Conservation (phyloP, 2,888 invertebrate species). For the Axea sp. region DNA sequence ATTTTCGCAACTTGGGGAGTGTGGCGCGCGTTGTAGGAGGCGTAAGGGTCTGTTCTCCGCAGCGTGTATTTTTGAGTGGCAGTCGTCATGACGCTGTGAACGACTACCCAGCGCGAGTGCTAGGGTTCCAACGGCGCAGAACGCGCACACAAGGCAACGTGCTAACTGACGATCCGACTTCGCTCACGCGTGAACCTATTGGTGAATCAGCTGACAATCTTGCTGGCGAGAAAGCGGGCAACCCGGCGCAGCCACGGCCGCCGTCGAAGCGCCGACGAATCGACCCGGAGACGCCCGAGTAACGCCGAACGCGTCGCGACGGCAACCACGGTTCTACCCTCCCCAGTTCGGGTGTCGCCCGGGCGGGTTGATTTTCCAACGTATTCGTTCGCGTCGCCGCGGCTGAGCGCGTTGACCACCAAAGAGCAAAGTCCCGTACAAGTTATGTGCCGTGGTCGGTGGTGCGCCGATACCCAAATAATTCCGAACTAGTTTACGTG, state of each 20-base stretch:
- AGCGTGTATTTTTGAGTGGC: slow-evolving; percentile 72
- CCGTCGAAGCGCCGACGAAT: slow-evolving; percentile 61
- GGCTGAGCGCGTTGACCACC: slow-evolving; percentile 64
- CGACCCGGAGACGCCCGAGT: slow-evolving; percentile 65
- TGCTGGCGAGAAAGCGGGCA: slow-evolving; percentile 41
- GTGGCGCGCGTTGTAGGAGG: too few species aligned
- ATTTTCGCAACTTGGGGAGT: too few species aligned
- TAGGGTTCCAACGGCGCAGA: slow-evolving; percentile 16
- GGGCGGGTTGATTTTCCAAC: slow-evolving; percentile 72
- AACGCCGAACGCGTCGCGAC: slow-evolving; percentile 69
- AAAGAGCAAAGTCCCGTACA: slow-evolving; percentile 38
- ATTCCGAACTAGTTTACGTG: slow-evolving; percentile 30
- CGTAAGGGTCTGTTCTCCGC: slow-evolving; percentile 55
- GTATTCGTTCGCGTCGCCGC: slow-evolving; percentile 64
- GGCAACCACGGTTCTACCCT: slow-evolving; percentile 75
- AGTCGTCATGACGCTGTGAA: slow-evolving; percentile 72
- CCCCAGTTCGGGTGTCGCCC: slow-evolving; percentile 71
- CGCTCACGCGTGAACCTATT: slow-evolving; percentile 21
- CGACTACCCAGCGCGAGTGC: slow-evolving; percentile 28
- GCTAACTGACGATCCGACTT: slow-evolving; percentile 42
- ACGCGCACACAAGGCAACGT: slow-evolving; percentile 36
- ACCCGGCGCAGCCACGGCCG: slow-evolving; percentile 50
- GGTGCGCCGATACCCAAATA: slow-evolving; percentile 36
- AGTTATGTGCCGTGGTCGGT: slow-evolving; percentile 54
- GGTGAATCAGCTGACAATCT: slow-evolving; percentile 52